These are phyloP conservation scores for Coremacera marginata DNA, from an alignment of 2,888 invertebrate genomes.

Conservation along the genomic window DNA sequence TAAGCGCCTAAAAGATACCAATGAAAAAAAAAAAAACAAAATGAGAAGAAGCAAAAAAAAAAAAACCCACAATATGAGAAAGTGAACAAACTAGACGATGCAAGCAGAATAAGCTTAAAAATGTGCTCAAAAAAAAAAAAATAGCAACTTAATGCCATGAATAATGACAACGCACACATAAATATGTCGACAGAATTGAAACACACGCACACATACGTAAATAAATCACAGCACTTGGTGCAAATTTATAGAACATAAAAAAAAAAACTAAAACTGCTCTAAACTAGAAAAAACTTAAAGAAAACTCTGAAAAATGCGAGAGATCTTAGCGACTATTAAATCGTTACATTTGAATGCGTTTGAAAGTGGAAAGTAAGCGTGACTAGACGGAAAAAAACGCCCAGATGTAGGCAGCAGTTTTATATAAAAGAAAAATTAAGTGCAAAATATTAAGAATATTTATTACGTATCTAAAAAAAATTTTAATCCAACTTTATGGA, in stretches of 20 bases:
- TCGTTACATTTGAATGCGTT: constrained; percentile 43
- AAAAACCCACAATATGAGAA: not conserved
- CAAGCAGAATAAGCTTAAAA: not conserved
- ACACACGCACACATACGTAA: constrained; percentile 26
- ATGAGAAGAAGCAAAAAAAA: not conserved
- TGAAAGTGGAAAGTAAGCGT: not conserved
- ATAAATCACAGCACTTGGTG: not conserved
- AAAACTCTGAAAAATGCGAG: not conserved
- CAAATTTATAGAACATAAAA: not conserved
- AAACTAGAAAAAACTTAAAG: not conserved
- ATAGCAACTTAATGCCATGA: constrained; percentile 40
- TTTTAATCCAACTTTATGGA: not conserved
- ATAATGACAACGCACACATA: constrained; percentile 32
- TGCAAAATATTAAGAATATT: too few relatives aligned
- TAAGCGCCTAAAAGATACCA: not conserved
- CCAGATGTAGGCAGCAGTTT: too few relatives aligned
- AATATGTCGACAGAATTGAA: constrained; percentile 5
- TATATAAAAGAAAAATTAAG: too few relatives aligned
- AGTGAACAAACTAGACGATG: not conserved
- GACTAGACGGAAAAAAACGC: not conserved
- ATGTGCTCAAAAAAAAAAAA: not conserved
- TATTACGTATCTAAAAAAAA: too few relatives aligned
- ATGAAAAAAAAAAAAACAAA: constrained; percentile 2
- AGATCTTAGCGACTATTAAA: constrained; percentile 42
- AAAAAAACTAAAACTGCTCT: not conserved